Percentiles rank a stretch among this genome's conserved stretches.
These are phyloP conservation scores for Albula glossodonta DNA, from an alignment of 2,113 vertebrate genomes.

Conservation along the genomic window DNA sequence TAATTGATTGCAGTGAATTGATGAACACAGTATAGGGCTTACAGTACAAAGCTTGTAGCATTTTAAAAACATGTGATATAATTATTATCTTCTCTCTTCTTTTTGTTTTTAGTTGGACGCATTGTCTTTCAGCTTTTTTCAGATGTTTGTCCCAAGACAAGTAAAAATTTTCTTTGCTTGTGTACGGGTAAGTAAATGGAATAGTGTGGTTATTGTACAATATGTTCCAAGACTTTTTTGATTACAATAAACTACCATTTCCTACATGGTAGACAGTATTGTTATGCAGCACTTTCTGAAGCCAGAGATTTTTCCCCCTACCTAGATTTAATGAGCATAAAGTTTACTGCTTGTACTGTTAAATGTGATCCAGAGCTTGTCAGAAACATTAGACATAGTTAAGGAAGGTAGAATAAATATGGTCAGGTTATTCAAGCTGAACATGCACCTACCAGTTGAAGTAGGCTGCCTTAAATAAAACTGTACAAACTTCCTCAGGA, in stretches of 20 bases:
- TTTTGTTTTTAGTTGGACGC: conserved; percentile 82
- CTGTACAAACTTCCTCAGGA: conserved; percentile 6
- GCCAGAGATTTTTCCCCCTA: too few relatives aligned
- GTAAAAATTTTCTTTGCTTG: conserved; percentile 96
- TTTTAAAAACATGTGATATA: background rate
- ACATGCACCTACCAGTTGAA: too few relatives aligned
- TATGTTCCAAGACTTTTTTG: background rate
- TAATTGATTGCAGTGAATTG: background rate
- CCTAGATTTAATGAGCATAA: too few relatives aligned
- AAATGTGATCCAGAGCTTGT: too few relatives aligned
- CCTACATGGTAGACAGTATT: too few relatives aligned
- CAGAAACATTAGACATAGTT: background rate
- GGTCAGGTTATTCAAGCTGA: background rate
- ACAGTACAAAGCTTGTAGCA: background rate
- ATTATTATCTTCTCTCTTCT: conserved; percentile 12
- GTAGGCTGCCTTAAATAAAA: background rate
- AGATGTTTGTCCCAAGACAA: conserved; percentile 96
- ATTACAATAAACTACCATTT: too few relatives aligned
- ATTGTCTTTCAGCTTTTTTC: conserved; percentile 98
- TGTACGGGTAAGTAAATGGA: conserved; percentile 83
- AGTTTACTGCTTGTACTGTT: too few relatives aligned
- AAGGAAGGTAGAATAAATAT: background rate
- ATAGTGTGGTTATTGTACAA: background rate
- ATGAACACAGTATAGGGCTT: background rate
- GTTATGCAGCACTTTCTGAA: too few relatives aligned